phyloP scores from a whole-genome alignment of 2,113 vertebrate genomes.

The Empidonax traillii region DNA sequence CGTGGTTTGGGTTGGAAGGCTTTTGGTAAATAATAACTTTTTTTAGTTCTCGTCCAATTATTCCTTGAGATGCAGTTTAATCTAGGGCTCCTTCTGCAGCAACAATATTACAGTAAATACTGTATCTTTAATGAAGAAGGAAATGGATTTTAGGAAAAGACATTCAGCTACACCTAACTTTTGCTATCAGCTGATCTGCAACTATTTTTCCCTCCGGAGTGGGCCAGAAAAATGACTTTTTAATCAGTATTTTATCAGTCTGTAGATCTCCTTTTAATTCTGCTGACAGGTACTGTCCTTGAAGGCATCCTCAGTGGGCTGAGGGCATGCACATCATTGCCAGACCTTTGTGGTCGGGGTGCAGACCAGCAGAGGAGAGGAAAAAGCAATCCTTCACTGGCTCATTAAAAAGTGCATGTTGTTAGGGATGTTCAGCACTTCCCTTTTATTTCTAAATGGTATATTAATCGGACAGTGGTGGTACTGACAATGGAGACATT shows the following conservation, averaged over 20 bases:
- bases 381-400: neutral
- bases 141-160: neutral
- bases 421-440: neutral
- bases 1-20: constrained; percentile 4
- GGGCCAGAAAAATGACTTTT: neutral
- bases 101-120: neutral
- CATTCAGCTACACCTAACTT: neutral
- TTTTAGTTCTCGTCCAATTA: neutral
- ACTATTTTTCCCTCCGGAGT: neutral
- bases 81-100: neutral
- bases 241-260: neutral
- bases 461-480: neutral
- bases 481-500: neutral
- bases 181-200: neutral
- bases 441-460: neutral
- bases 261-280: neutral
- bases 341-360: neutral
- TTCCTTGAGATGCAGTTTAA: neutral
- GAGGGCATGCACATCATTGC: accelerated
- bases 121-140: neutral
- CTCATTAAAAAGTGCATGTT: neutral
- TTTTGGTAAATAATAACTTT: neutral
- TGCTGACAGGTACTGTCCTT: neutral
- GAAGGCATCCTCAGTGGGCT: neutral
- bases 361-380: neutral